Evolutionary conservation across 2,113 vertebrate species (phyloP).

Genomic region (Antigone vipio): DNA sequence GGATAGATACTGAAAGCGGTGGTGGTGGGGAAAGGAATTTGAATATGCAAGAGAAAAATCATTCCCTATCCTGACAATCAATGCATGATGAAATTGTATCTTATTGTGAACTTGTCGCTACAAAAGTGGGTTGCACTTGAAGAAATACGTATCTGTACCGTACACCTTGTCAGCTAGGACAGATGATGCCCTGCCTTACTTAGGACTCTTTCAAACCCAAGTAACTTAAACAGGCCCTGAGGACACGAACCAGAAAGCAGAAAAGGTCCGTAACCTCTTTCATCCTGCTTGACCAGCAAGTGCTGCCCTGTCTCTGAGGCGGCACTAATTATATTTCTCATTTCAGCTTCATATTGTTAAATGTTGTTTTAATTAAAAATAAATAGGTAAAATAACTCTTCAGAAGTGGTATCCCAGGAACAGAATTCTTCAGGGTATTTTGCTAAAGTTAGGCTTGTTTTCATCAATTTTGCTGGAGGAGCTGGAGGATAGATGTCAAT

Average conservation of each 20-base stretch:
- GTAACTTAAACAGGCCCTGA: background rate
- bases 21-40: background rate
- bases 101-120: background rate
- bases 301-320: background rate
- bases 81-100: background rate
- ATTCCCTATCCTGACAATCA: background rate
- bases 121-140: background rate
- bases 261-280: background rate
- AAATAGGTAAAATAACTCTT: background rate
- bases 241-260: background rate
- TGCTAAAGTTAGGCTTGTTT: background rate
- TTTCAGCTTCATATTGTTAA: background rate
- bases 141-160: background rate
- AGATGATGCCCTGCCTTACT: background rate
- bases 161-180: background rate
- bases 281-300: background rate
- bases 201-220: background rate
- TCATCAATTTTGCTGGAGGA: background rate
- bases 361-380: slow-evolving; percentile 43
- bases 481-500: background rate
- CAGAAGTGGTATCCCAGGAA: background rate
- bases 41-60: background rate
- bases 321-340: background rate
- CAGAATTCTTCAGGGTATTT: background rate
- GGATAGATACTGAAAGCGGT: background rate